Evolutionary conservation across 2,888 invertebrate genomes (phyloP), one percentile per base, ranked within the genome.

Genomic region (Caradrina kadenii): DNA sequence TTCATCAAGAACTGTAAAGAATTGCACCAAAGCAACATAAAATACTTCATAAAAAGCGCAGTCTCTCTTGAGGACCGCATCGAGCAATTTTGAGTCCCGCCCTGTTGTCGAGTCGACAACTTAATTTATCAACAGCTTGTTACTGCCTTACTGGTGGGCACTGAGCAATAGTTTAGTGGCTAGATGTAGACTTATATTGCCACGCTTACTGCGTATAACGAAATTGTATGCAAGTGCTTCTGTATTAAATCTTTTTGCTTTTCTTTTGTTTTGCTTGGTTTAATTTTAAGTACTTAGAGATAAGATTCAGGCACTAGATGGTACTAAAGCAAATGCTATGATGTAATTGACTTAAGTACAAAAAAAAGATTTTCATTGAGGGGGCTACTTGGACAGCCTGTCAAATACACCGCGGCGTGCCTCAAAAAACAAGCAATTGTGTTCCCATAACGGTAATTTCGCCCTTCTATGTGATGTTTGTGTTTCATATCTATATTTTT

Each of bases 111-210:
- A 68, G 56, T 68, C 61, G 82, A 69, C 80, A 79, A 71, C 82
- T 80, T 82, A 82, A 82, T 80, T 84, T 83, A 84, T 83, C 83
- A 83, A 70, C 83, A 77, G 81, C 78, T 79, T 76, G 83, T 69
- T 81, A 79, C 81, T 63, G 78, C 65, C 69, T 68, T 26, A 76
- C 68, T 76, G 69, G 58, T 61, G 65, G 71, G 67, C 76, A 79
- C 67, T 80, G 80, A 80, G 83, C 66, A 80, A 81, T 80, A 76
- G 80, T 76, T 82, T 76, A 82, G 80, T 75, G 70, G 80, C 60
- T 76, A 76, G 78, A 84, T 80, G 82, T 81, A 76, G 81, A 56
- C 73, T 76, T 77, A 54, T 66, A 81, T 81, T 71, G 78, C 58
- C 22, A n/a, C 50, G 22, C 26, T 52, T 52, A 59, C 42, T 68